phyloP scores from a whole-genome alignment of 2,888 invertebrate species.

The Catocala sponsa region DNA sequence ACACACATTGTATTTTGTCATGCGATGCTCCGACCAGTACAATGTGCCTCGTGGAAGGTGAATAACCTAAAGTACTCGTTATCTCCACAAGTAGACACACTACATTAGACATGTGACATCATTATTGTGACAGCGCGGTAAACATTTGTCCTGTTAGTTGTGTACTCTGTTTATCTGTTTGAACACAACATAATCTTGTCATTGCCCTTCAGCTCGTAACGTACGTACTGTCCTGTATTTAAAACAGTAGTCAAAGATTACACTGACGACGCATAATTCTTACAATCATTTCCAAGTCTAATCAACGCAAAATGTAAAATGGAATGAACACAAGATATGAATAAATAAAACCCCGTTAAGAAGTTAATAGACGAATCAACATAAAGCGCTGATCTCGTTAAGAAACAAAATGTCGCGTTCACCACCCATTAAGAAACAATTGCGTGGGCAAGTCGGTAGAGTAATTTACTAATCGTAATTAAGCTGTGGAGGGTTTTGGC shows the following conservation, averaged over 20 bases:
- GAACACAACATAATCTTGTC: conserved; percentile 45
- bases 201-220: conserved; percentile 24
- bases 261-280: no score
- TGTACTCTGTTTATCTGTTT: conserved; percentile 60
- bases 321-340: conserved; percentile 6
- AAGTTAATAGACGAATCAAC: conserved; percentile 41
- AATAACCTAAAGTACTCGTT: conserved; percentile 74
- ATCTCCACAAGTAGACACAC: conserved; percentile 76
- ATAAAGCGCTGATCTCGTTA: conserved; percentile 45
- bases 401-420: conserved; percentile 41
- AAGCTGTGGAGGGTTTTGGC: conserved; percentile 54
- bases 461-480: conserved; percentile 42
- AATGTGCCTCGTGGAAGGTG: conserved; percentile 68
- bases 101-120: conserved; percentile 82
- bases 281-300: no score
- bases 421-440: conserved; percentile 52
- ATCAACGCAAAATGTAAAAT: neutral
- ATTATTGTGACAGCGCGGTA: conserved; percentile 73
- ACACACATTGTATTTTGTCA: conserved; percentile 72
- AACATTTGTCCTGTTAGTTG: conserved; percentile 60
- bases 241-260: neutral
- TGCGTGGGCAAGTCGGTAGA: conserved; percentile 31
- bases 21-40: conserved; percentile 69
- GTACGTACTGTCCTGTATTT: conserved; percentile 1
- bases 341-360: conserved; percentile 15